A percentile compares a stretch with the other conserved stretches of the same genome.
phyloP scores from a whole-genome alignment of 2,113 vertebrate species.

The Chaetodon trifascialis region DNA sequence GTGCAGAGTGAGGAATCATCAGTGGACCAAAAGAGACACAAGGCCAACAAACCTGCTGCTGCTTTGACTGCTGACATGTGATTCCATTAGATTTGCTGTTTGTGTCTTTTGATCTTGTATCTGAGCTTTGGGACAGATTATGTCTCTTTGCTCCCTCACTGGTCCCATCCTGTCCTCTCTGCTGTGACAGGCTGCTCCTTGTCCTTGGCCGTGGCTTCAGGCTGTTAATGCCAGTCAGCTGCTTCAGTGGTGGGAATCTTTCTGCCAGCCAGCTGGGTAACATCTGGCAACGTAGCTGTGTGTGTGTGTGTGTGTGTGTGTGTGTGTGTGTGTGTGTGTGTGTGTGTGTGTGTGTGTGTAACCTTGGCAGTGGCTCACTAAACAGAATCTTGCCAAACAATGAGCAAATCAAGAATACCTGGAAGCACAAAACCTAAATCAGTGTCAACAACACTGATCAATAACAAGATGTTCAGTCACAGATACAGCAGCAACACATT shows the following conservation, averaged over 20 bases:
- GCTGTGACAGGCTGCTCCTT: background rate
- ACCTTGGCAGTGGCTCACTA: background rate
- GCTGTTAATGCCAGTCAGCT: background rate
- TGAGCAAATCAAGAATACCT: background rate
- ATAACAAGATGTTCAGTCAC: background rate
- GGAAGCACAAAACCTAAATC: background rate
- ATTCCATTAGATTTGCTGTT: background rate
- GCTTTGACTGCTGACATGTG: background rate
- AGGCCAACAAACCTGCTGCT: background rate
- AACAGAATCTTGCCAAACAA: background rate
- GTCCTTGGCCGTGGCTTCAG: background rate
- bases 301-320: background rate
- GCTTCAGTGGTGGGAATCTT: background rate
- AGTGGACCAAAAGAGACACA: background rate
- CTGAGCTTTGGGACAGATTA: background rate
- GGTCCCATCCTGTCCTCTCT: background rate
- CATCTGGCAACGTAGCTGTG: background rate
- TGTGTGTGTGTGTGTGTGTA: too few relatives aligned
- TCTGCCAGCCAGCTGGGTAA: background rate
- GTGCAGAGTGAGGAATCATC: background rate
- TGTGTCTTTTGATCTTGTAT: background rate
- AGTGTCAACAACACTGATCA: background rate
- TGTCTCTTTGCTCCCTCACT: background rate
- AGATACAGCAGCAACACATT: background rate
- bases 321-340: background rate